A percentile compares a stretch with the other conserved stretches of the same genome.
Evolutionary conservation across 2,888 invertebrate genomes (phyloP).

Genomic region (Zele albiditarsus): DNA sequence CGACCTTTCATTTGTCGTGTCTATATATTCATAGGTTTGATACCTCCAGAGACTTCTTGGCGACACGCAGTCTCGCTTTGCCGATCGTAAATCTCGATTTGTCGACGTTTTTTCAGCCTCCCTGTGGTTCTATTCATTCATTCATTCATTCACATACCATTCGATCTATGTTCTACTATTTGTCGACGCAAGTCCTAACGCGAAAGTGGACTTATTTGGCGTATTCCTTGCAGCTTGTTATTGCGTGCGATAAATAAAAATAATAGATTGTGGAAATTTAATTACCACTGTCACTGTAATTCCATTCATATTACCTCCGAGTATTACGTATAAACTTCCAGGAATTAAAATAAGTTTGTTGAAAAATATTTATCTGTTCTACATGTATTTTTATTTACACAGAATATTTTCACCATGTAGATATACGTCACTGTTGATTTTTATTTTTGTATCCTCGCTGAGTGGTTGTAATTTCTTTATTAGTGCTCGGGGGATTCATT

Average conservation of each 20-base stretch:
- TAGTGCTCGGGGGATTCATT: background rate
- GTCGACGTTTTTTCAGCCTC: constrained; percentile 52
- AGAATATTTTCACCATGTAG: background rate
- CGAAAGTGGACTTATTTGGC: background rate
- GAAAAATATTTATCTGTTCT: background rate
- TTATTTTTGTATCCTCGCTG: background rate
- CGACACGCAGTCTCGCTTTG: constrained; percentile 50
- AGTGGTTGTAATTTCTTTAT: background rate
- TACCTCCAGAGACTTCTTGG: constrained; percentile 19
- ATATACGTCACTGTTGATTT: background rate
- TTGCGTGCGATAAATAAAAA: background rate
- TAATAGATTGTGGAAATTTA: background rate
- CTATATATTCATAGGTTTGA: background rate
- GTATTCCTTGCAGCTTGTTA: background rate
- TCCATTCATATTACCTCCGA: background rate
- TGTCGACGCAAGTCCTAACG: background rate
- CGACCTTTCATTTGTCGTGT: constrained; percentile 18
- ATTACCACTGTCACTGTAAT: background rate
- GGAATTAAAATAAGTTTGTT: too few relatives aligned
- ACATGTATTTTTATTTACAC: background rate
- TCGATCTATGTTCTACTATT: constrained; percentile 9
- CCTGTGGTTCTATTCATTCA: constrained; percentile 8
- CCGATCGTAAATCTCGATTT: constrained; percentile 64
- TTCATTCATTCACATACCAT: background rate
- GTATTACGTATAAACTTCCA: too few relatives aligned